phyloP scores from a whole-genome alignment of 2,113 vertebrate species.

The Aphyosemion australe region DNA sequence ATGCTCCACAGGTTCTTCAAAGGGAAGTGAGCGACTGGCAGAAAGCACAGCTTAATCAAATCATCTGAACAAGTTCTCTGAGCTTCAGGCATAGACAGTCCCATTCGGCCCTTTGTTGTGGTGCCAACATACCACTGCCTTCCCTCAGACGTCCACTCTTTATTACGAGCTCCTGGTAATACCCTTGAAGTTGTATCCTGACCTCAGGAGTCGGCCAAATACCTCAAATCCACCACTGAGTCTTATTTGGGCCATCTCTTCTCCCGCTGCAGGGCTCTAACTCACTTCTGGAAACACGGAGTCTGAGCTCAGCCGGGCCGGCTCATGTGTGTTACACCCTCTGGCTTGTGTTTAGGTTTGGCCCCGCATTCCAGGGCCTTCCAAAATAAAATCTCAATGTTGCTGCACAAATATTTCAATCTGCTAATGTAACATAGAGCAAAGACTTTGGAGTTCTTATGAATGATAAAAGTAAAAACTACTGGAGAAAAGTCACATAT shows the following conservation, averaged over 20 bases:
- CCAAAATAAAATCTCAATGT: too few relatives aligned
- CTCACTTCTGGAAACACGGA: constrained; percentile 74
- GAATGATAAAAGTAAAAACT: too few relatives aligned
- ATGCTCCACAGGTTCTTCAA: too few relatives aligned
- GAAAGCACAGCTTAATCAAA: not conserved
- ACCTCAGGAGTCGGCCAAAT: constrained; percentile 33
- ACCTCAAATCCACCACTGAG: constrained; percentile 31
- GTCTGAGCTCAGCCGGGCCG: too few relatives aligned
- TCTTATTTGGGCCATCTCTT: constrained; percentile 61
- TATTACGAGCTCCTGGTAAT: constrained; percentile 15
- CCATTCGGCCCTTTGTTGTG: constrained; percentile 17
- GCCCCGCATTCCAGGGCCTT: too few relatives aligned
- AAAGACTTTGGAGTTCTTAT: too few relatives aligned
- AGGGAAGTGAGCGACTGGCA: too few relatives aligned
- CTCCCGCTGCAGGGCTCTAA: constrained; percentile 62
- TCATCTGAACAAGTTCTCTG: constrained; percentile 13
- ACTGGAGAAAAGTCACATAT: too few relatives aligned
- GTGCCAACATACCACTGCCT: constrained; percentile 14
- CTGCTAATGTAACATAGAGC: too few relatives aligned
- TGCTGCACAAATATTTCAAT: too few relatives aligned
- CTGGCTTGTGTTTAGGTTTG: too few relatives aligned
- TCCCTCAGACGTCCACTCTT: constrained; percentile 14
- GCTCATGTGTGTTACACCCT: too few relatives aligned
- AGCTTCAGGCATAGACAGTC: constrained; percentile 15
- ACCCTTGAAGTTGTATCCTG: constrained; percentile 13